Base-by-base conservation (phyloP, 2,888 invertebrate genomes). In the Epinotia nisella region DNA sequence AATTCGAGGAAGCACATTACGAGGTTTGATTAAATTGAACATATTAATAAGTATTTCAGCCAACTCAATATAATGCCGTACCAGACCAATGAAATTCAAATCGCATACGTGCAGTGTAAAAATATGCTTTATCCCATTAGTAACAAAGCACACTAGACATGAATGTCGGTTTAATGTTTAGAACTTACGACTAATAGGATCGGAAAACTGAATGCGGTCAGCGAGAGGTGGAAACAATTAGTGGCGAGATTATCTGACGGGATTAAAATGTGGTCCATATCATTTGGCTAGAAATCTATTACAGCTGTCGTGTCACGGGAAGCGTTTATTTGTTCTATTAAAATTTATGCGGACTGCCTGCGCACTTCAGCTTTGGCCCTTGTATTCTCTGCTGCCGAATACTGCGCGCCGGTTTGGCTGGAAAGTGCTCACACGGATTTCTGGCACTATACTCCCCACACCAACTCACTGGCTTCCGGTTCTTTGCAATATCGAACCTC, bases 191-290 rank as follows among this genome's bases (percentile, higher is more conserved):
- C 53, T 24, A 55, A 19, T 53, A 5, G 21, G 17, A 3, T 17
- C 10, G 35, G 53, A 41, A 39, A 39, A 60, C 19, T 21, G 49
- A 49, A 49, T 7, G 13, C 41, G 19, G 19, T 56, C 67, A 39
- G 67, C 49, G 67, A 72, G 61, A 51, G 67, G 39, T 56, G 3
- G 49, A 41, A 72, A 62, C 67, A 62, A 68, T 72, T 72, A 72
- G 71, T 45, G 45, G 62, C 9, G 35, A 41, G n/a, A 60, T 66
- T n/a, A 60, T 49, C 39, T 39, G 45, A 55, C 35, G 13, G 35
- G 61, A 61, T 66, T 67, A 68, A 56, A 62, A 56, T 61, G 67
- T 13, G 61, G 49, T 61, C 35, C 17, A 1, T 41, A n/a, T 55
- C 9, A 21, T 45, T 61, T 61, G 41, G 17, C 21, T 11, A 13